Evolutionary conservation across 1,140 invertebrate species (phyloP), one percentile per base, ranked within the genome.

Genomic region (Bombus confusus): DNA sequence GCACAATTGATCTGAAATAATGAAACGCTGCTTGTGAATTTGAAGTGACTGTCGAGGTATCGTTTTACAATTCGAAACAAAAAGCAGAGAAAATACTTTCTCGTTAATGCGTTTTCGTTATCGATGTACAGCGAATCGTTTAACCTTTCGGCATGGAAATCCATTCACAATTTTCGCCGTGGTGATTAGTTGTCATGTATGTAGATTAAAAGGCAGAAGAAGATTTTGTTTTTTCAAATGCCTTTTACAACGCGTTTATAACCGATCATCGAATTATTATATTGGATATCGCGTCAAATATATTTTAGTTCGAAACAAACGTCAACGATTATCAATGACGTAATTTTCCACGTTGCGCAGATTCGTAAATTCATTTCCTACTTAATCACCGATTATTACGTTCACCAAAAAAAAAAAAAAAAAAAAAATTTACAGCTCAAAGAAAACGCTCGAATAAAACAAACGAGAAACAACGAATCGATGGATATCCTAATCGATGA

Each of bases 61-160:
- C 10, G n/a, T 78, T 83, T 68, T 78, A n/a, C 37, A 71, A 78
- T 77, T 83, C 64, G 71, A 15, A 37, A 52, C 9, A 22, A 8
- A 22, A 2, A 52, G 12, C 31, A 3, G 31, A 1, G 9, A 2
- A 59, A 52, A 43, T 66, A 28, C 28, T 13, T 62, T 62, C 28
- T 12, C 34, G 25, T 59, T 57, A 52, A 57, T 47, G 41, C 13
- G 34, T 10, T 80, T 43, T 43, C 22, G 22, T 66, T 69, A 69
- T 47, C 15, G 6, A 34, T 18, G 41, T n/a, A 34, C 3, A 68
- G 9, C 5, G 34, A 37, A 79, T 69, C 66, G 64, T 34, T 68
- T 9, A 34, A 25, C 25, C 37, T 39, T 25, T 71, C 25, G 22
- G 3, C 18, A 13, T 71, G 25, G 5, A 71, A 28, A 71, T 28